A percentile compares a stretch with the other conserved stretches of the same genome.
phyloP scores from a whole-genome alignment of 2,113 vertebrate genomes.

The Nerophis ophidion region DNA sequence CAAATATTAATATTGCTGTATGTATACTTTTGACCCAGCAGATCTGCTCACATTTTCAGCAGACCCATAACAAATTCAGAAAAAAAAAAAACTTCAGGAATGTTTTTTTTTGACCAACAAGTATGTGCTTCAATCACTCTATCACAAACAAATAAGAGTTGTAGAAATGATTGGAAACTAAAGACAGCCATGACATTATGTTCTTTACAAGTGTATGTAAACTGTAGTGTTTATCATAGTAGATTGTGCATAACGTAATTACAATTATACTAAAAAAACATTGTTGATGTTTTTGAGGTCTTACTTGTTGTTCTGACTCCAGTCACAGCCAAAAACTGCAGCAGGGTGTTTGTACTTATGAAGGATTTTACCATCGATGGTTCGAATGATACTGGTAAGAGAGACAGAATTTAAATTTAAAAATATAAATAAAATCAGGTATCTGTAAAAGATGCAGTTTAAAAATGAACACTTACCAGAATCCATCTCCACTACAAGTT shows the following conservation, averaged over 20 bases:
- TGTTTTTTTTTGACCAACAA: too few relatives aligned
- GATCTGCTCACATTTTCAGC: too few relatives aligned
- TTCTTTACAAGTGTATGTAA: too few relatives aligned
- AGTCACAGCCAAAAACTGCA: conserved; percentile 95
- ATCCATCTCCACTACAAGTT: conserved; percentile 91
- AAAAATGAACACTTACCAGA: conserved; percentile 79
- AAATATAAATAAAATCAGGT: background rate
- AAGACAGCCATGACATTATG: too few relatives aligned
- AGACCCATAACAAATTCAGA: too few relatives aligned
- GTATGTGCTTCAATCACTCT: too few relatives aligned
- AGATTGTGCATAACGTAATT: background rate
- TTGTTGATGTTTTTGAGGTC: conserved; percentile 25
- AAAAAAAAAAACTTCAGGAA: too few relatives aligned
- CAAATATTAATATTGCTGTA: too few relatives aligned
- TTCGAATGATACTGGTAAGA: conserved; percentile 85
- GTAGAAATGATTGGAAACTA: too few relatives aligned
- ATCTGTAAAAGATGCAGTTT: too few relatives aligned
- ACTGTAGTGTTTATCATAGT: background rate
- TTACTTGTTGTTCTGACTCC: conserved; percentile 99
- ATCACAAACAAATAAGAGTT: too few relatives aligned
- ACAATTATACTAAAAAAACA: background rate
- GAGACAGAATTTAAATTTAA: background rate
- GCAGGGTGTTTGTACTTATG: conserved; percentile 96
- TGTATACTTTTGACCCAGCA: too few relatives aligned
- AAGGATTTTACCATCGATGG: conserved; percentile 87